Percentiles rank a stretch among this genome's conserved stretches.
These are phyloP conservation scores for Puntigrus tetrazona DNA, from an alignment of 2,113 vertebrate species.

Conservation along the genomic window DNA sequence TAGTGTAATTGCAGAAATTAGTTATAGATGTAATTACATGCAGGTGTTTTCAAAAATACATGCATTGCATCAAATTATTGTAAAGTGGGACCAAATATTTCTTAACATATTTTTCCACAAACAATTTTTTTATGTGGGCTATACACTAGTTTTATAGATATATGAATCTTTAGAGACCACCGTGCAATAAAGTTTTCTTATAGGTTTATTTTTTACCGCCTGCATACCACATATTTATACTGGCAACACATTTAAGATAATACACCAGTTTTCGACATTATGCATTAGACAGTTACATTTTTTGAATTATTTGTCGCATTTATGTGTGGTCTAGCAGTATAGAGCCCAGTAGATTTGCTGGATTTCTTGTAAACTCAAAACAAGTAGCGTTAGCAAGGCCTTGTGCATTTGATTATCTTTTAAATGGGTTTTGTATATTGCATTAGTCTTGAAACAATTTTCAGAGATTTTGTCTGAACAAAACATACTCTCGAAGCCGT, in stretches of 20 bases:
- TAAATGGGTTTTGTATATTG: conserved; percentile 51
- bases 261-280: not conserved
- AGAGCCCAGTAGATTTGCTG: not conserved
- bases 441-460: conserved; percentile 48
- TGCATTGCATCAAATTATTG: too few species aligned
- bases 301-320: not conserved
- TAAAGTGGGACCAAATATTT: too few species aligned
- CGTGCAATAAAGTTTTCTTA: not conserved
- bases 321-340: conserved; percentile 13
- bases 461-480: conserved; percentile 31
- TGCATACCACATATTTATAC: not conserved
- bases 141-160: not conserved
- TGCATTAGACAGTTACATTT: not conserved
- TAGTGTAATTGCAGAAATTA: too few species aligned
- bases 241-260: not conserved
- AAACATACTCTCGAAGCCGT: conserved; percentile 19
- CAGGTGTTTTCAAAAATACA: too few species aligned
- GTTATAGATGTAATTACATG: too few species aligned
- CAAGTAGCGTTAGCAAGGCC: conserved; percentile 27
- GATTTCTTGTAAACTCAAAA: conserved; percentile 34
- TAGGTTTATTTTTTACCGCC: not conserved
- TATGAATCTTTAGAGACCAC: not conserved
- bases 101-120: not conserved
- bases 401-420: conserved; percentile 53
- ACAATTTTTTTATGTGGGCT: not conserved